Conservation (phyloP, 2,888 invertebrate genomes). For the Buathra laborator region DNA sequence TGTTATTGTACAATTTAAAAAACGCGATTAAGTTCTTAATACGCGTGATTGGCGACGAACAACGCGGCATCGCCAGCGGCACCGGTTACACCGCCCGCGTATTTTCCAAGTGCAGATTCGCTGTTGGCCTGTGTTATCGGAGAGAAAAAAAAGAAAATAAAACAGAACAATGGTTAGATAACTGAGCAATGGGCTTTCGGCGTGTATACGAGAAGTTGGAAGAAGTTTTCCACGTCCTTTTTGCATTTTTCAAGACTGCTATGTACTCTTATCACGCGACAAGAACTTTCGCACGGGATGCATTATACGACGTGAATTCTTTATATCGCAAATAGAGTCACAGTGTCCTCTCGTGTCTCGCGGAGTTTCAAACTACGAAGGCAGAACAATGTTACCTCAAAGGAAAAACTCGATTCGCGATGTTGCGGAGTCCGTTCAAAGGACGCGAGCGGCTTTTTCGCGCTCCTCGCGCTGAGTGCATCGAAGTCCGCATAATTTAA, state of each 20-base stretch:
- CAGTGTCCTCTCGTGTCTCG: constrained; percentile 4
- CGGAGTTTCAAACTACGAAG: constrained; percentile 20
- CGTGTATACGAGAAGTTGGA: constrained; percentile 42
- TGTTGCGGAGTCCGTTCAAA: constrained; percentile 10
- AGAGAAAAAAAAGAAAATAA: constrained; percentile 40
- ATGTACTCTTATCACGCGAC: constrained; percentile 10
- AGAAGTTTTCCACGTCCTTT: constrained; percentile 12
- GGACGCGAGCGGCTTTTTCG: constrained; percentile 12
- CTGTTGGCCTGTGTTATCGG: constrained; percentile 93
- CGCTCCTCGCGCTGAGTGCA: neutral
- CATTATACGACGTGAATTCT: constrained; percentile 41
- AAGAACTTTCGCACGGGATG: constrained; percentile 17
- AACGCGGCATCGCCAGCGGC: constrained; percentile 95
- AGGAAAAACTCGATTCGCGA: constrained; percentile 16
- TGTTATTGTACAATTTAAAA: constrained; percentile 54
- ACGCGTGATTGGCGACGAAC: constrained; percentile 98
- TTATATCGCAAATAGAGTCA: constrained; percentile 23
- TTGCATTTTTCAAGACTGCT: constrained; percentile 37
- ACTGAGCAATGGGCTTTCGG: constrained; percentile 7
- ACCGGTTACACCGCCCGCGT: constrained; percentile 95
- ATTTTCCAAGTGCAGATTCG: constrained; percentile 96
- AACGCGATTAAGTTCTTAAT: constrained; percentile 87
- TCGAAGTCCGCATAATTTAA: constrained; percentile 31
- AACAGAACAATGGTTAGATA: constrained; percentile 32
- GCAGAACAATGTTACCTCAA: neutral